These are phyloP conservation scores for Lepidotrigona ventralis DNA, from an alignment of 1,140 invertebrate genomes.

Conservation along the genomic window DNA sequence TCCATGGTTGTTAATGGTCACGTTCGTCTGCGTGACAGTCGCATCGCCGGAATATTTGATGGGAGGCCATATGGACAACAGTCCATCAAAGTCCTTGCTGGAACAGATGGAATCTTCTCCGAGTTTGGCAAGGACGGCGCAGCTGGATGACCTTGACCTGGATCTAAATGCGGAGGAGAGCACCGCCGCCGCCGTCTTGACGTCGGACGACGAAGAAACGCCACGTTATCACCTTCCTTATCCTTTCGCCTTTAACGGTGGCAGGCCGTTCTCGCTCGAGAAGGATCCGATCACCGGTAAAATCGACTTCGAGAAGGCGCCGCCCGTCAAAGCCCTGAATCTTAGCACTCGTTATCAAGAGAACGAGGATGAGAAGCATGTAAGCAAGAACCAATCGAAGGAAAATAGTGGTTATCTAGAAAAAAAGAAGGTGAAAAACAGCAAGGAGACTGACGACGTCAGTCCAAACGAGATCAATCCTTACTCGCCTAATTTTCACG, in stretches of 20 bases:
- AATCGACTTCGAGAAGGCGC: conserved; percentile 82
- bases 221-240: conserved; percentile 72
- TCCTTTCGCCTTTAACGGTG: conserved; percentile 83
- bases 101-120: conserved; percentile 49
- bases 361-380: conserved; percentile 60
- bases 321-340: conserved; percentile 75
- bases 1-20: conserved; percentile 28
- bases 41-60: conserved; percentile 60
- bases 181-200: conserved; percentile 48
- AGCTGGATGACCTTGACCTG: conserved; percentile 67
- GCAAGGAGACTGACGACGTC: conserved; percentile 76
- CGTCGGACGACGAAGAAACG: conserved; percentile 39
- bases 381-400: conserved; percentile 53
- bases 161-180: conserved; percentile 74
- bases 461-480: conserved; percentile 81
- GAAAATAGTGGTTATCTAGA: conserved; percentile 28
- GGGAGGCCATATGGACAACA: conserved; percentile 70
- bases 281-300: conserved; percentile 85
- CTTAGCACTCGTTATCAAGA: conserved; percentile 79
- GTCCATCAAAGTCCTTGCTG: conserved; percentile 43
- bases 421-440: conserved; percentile 73
- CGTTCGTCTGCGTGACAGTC: conserved; percentile 10
- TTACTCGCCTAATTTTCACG: conserved; percentile 83
- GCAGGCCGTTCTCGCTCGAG: conserved; percentile 85
- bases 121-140: conserved; percentile 60